phyloP scores from a whole-genome alignment of 2,888 invertebrate species.

The Malthinus seriepunctatus region DNA sequence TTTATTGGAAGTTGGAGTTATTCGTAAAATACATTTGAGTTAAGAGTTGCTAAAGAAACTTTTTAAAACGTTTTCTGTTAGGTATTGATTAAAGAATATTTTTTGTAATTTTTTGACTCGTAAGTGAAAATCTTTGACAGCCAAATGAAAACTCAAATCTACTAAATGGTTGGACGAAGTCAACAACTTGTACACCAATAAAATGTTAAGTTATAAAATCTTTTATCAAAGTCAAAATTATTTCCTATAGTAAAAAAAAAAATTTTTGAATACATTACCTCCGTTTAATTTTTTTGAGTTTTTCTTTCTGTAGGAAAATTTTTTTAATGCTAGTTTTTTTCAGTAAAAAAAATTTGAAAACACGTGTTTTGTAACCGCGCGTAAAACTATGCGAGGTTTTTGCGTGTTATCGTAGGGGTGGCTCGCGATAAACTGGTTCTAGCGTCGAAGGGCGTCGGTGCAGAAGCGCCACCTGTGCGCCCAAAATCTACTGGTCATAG shows the following conservation, averaged over 20 bases:
- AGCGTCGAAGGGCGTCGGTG: constrained; percentile 44
- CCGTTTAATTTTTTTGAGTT: too few species aligned
- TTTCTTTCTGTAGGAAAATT: too few species aligned
- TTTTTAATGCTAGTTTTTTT: too few species aligned
- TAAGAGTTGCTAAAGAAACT: constrained; percentile 3
- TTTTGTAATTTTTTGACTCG: background rate
- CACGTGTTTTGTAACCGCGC: constrained; percentile 34
- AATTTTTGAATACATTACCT: too few species aligned
- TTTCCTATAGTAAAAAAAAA: too few species aligned
- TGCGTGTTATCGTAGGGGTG: constrained; percentile 42
- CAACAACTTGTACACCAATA: too few species aligned
- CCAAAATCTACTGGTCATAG: constrained; percentile 44
- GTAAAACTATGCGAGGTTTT: constrained; percentile 14
- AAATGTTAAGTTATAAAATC: too few species aligned
- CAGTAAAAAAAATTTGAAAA: constrained; percentile 8
- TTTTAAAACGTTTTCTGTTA: background rate
- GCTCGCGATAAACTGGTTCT: constrained; percentile 51
- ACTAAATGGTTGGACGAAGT: too few species aligned
- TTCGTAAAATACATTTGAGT: constrained; percentile 19
- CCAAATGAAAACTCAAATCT: too few species aligned
- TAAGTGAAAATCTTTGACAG: too few species aligned
- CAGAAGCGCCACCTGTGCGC: constrained; percentile 48
- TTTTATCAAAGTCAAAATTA: too few species aligned
- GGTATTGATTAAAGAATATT: constrained; percentile 5
- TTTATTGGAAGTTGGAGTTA: constrained; percentile 15